Evolutionary conservation across 2,113 vertebrate species (phyloP), one percentile per base, ranked within the genome.

Genomic region (Formicarius rufipectus): DNA sequence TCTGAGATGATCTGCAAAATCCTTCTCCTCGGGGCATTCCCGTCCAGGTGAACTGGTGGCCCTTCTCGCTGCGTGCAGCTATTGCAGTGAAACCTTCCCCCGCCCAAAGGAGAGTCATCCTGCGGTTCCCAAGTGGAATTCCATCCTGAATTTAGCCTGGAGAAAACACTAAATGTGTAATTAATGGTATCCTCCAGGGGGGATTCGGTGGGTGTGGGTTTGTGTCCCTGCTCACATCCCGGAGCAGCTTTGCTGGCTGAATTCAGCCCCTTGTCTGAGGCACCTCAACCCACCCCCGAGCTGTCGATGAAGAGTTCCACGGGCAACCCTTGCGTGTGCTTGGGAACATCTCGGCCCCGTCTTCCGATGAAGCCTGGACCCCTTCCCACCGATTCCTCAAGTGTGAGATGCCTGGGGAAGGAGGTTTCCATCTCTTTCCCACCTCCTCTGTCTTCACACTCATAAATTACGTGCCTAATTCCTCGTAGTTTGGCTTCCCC

Each of bases 391-490:
- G 9, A 37, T 87, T 84, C 87, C 74, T 77, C 78, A 2, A 1
- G 0, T 49, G 9, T 3, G 53, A 45, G 62, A 8, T 76, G 73
- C 6, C 64, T 49, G 5, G 31, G 84, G 74, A 86, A 81, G 42
- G 56, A 81, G 68, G 6, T 64, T 89, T 20, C 89, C 93, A 59
- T 58, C 72, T 31, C 67, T n/a, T 60, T 81, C 67, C 88, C 92
- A 75, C 82, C 58, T 45, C 73, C 6, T 4, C 31, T 33, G 3
- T 68, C 89, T 93, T 79, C 93, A 69, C 89, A 63, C 71, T 56
- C 74, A 39, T 85, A 17, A 94, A 90, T 96, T 28, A 39, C 78
- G 30, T 50, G 2, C 15, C 69, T 83, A 68, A 85, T 95, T 77
- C 74, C 4, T 2, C n/a, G 17, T 19, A 6, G 16, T 44, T 75